phyloP scores from a whole-genome alignment of 1,140 invertebrate species.

The Heterodera schachtii region DNA sequence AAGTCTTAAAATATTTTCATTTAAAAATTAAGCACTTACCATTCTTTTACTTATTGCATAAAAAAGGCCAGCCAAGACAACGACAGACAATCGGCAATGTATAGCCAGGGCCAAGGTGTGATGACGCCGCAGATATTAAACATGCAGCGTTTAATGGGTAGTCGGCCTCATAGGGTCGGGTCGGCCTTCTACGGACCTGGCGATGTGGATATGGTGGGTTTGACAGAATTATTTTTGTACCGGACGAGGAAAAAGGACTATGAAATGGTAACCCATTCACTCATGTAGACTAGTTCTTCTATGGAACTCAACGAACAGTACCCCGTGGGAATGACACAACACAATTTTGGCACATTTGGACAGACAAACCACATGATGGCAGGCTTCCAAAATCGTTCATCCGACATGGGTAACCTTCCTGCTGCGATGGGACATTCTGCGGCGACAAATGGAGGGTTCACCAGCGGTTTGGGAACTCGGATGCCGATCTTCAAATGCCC shows the following conservation, averaged over 20 bases:
- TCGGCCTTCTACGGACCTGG: not conserved
- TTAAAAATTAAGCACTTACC: too few relatives aligned
- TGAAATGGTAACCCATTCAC: too few relatives aligned
- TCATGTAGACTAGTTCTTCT: not conserved
- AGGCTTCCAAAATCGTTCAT: not conserved
- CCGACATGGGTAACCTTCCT: not conserved
- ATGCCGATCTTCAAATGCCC: constrained; percentile 50
- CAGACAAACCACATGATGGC: not conserved
- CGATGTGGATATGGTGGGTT: not conserved
- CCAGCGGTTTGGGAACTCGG: constrained; percentile 11
- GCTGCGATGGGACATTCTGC: not conserved
- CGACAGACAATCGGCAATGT: not conserved
- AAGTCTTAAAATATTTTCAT: too few relatives aligned
- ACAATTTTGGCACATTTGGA: not conserved
- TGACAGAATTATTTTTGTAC: not conserved
- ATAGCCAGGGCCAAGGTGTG: not conserved
- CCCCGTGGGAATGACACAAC: not conserved
- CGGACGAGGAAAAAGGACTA: too few relatives aligned
- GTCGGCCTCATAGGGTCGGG: not conserved
- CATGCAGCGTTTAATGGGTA: constrained; percentile 9
- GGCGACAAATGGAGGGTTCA: not conserved
- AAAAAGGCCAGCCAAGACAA: not conserved
- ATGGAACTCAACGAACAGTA: not conserved
- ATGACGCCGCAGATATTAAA: not conserved
- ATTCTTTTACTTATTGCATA: too few relatives aligned